Percentiles rank a stretch among this genome's conserved stretches.
Evolutionary conservation across 2,113 vertebrate genomes (phyloP).

Genomic region (Engystomops pustulosus): DNA sequence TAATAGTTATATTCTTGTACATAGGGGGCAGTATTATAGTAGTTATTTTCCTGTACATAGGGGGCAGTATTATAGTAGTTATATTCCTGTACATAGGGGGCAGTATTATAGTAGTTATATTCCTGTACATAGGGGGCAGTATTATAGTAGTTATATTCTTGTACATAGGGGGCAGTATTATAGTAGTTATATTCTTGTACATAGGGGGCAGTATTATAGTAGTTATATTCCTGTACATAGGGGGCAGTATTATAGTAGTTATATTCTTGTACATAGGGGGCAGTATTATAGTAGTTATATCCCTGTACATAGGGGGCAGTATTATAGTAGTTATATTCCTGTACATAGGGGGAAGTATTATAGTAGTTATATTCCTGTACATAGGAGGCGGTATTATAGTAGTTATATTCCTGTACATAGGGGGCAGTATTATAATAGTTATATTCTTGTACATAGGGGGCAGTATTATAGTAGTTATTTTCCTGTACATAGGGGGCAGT

Average conservation of each 20-base stretch:
- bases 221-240: too few species aligned
- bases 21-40: not conserved
- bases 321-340: not conserved
- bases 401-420: too few species aligned
- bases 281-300: conserved; percentile 1
- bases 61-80: not conserved
- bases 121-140: too few species aligned
- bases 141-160: too few species aligned
- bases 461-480: not conserved
- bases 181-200: too few species aligned
- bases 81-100: not conserved
- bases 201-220: too few species aligned
- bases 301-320: not conserved
- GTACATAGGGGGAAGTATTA: not conserved
- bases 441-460: too few species aligned
- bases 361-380: not conserved
- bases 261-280: not conserved
- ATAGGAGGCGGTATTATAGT: too few species aligned
- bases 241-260: not conserved
- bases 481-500: not conserved
- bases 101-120: not conserved
- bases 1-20: not conserved
- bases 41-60: not conserved
- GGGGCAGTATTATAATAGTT: too few species aligned
- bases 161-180: too few species aligned